A percentile compares a stretch with the other conserved stretches of the same genome.
These are phyloP conservation scores for Cataglyphis livida DNA, from an alignment of 2,888 invertebrate species.

Conservation along the genomic window DNA sequence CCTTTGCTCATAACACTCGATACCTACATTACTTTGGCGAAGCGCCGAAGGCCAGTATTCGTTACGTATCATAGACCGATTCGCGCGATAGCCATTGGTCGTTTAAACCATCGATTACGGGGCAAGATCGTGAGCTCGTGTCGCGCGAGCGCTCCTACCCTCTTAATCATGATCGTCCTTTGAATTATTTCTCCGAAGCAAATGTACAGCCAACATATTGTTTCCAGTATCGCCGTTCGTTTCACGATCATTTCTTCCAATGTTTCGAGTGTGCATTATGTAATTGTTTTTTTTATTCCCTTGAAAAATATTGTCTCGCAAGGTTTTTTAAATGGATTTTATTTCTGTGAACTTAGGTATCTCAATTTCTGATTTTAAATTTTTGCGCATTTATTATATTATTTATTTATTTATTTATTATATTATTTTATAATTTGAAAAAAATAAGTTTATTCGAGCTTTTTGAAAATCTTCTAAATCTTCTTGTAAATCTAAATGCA, in stretches of 20 bases:
- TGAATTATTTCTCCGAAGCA: conserved; percentile 45
- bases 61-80: conserved; percentile 60
- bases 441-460: neutral
- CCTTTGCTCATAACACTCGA: conserved; percentile 61
- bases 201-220: conserved; percentile 35
- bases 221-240: conserved; percentile 33
- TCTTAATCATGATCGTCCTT: conserved; percentile 51
- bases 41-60: conserved; percentile 58
- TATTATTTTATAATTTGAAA: neutral
- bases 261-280: neutral
- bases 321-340: neutral
- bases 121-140: conserved; percentile 40
- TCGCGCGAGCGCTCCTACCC: conserved; percentile 41
- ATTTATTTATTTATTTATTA: too few relatives aligned
- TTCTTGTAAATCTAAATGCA: neutral
- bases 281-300: neutral
- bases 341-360: conserved; percentile 4
- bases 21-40: conserved; percentile 58
- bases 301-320: neutral
- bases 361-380: neutral
- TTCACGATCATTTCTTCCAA: neutral
- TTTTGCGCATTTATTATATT: neutral
- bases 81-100: conserved; percentile 54
- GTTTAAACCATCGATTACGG: conserved; percentile 53
- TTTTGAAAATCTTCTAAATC: neutral